phyloP scores from a whole-genome alignment of 2,797 vertebrate species.

The Sebastes taczanowskii region DNA sequence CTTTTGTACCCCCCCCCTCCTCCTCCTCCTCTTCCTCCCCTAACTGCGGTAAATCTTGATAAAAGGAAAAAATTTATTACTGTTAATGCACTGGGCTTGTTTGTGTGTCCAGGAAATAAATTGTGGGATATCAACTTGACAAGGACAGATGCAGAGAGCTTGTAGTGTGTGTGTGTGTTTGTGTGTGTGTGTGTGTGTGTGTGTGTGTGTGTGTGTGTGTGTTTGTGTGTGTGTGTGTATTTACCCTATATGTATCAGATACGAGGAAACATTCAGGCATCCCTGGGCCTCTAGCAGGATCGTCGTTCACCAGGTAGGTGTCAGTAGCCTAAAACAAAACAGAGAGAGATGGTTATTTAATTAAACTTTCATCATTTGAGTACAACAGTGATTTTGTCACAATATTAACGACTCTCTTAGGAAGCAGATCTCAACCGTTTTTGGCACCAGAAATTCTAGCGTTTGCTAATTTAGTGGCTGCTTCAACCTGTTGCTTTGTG shows the following conservation, averaged over 20 bases:
- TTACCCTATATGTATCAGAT: conserved; percentile 87
- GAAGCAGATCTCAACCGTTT: not conserved
- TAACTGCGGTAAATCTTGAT: conserved; percentile 15
- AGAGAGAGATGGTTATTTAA: conserved; percentile 20
- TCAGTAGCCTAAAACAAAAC: conserved; percentile 82
- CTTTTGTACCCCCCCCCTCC: conserved; percentile 5
- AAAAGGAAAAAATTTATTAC: conserved; percentile 2
- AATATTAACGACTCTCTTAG: not conserved
- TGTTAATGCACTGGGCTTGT: conserved; percentile 31
- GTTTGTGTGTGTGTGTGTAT: conserved; percentile 35
- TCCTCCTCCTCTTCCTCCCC: not conserved
- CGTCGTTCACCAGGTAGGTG: conserved; percentile 87
- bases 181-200: not conserved
- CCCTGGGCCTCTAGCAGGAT: conserved; percentile 82
- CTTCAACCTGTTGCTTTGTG: not conserved
- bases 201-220: conserved; percentile 7
- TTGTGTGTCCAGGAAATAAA: conserved; percentile 41
- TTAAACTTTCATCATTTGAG: not conserved
- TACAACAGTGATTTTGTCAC: not conserved
- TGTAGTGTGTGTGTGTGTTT: not conserved
- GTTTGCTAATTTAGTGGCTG: not conserved
- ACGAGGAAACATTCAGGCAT: conserved; percentile 88
- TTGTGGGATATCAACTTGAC: conserved; percentile 2
- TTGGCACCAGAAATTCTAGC: not conserved
- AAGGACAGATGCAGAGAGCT: not conserved